Conservation (phyloP, 2,797 vertebrate genomes). For the Sebastes trivittatus region DNA sequence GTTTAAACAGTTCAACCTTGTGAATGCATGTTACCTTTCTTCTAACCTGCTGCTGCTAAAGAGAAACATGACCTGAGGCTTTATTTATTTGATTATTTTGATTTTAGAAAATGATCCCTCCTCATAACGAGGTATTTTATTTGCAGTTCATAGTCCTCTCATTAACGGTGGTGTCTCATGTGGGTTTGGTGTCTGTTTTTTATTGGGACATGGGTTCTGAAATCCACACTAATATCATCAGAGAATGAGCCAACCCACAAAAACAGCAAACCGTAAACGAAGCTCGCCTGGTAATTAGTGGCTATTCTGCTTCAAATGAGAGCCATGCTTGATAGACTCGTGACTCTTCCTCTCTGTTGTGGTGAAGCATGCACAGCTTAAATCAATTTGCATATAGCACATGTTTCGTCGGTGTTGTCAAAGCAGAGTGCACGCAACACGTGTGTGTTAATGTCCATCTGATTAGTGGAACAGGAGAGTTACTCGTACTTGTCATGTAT, state of each 20-base stretch:
- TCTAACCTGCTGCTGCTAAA: not conserved
- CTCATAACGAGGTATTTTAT: not conserved
- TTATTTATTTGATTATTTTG: not conserved
- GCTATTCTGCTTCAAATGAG: slow-evolving; percentile 14
- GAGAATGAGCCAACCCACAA: slow-evolving; percentile 5
- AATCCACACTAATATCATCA: slow-evolving; percentile 24
- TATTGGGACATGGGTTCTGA: slow-evolving; percentile 6
- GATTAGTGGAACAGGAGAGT: not conserved
- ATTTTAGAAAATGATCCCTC: not conserved
- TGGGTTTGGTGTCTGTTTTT: slow-evolving; percentile 31
- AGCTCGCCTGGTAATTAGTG: slow-evolving; percentile 16
- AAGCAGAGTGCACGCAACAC: not conserved
- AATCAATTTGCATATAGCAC: slow-evolving; percentile 15
- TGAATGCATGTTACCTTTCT: not conserved
- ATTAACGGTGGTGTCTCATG: not conserved
- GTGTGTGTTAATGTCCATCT: not conserved
- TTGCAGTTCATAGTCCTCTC: not conserved
- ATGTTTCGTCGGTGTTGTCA: not conserved
- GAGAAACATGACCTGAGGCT: not conserved
- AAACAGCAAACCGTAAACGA: slow-evolving; percentile 19
- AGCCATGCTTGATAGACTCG: not conserved
- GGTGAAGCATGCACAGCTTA: slow-evolving; percentile 18
- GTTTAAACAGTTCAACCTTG: not conserved
- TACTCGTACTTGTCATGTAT: not conserved
- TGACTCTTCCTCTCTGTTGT: slow-evolving; percentile 17